A percentile compares a stretch with the other conserved stretches of the same genome.
Evolutionary conservation across 2,113 vertebrate genomes (phyloP).

Genomic region (Sarotherodon lohbergeri): DNA sequence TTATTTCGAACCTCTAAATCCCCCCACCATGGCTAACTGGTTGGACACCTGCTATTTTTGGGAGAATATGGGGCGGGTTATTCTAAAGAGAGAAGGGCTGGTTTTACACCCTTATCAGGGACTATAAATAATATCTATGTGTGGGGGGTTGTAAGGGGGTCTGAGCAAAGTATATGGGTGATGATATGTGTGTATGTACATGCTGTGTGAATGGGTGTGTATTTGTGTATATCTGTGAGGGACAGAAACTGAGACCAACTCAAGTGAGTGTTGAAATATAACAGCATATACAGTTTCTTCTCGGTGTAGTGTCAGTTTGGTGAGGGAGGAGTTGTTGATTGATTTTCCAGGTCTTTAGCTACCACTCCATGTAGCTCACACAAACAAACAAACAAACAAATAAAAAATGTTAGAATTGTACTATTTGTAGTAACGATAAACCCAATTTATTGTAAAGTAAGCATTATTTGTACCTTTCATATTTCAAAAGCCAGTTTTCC

Average conservation of each 20-base stretch:
- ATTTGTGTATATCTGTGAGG: conserved; percentile 22
- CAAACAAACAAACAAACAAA: background rate
- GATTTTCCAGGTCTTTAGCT: conserved; percentile 33
- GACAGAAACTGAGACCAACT: conserved; percentile 31
- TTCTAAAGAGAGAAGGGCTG: conserved; percentile 75
- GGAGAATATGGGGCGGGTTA: conserved; percentile 64
- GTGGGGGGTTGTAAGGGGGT: background rate
- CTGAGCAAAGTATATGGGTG: conserved; percentile 5
- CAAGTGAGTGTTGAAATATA: conserved; percentile 62
- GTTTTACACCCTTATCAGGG: conserved; percentile 66
- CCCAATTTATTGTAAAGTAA: background rate
- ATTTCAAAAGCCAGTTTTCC: background rate
- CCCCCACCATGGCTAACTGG: conserved; percentile 64
- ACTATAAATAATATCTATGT: conserved; percentile 76
- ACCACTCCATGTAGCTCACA: background rate
- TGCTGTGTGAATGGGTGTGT: conserved; percentile 18
- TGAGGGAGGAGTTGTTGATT: background rate
- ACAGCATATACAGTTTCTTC: conserved; percentile 40
- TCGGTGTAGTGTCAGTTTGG: conserved; percentile 3
- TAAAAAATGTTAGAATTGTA: background rate
- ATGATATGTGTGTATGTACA: conserved; percentile 36
- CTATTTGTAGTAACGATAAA: background rate
- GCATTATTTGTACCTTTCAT: background rate
- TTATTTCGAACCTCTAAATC: conserved; percentile 72
- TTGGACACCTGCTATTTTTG: conserved; percentile 79